Evolutionary conservation across 2,113 vertebrate species (phyloP).

Genomic region (Tetraodon nigroviridis): DNA sequence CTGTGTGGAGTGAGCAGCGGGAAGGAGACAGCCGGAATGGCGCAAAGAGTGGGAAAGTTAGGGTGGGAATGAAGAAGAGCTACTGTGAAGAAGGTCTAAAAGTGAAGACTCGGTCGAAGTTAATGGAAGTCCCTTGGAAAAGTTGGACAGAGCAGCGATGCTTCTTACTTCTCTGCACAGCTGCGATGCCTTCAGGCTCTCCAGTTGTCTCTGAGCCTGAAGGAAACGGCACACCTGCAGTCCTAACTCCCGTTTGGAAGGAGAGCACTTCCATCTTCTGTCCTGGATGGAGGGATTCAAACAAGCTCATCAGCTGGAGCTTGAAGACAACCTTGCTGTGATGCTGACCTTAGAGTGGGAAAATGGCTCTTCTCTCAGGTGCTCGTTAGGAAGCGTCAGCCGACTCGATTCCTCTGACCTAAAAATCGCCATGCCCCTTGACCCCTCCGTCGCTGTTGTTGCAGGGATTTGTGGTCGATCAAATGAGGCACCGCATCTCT

Average conservation of each 20-base stretch:
- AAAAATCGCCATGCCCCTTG: neutral
- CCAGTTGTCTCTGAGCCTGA: conserved; percentile 1
- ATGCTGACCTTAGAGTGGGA: neutral
- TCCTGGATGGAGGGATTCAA: conserved; percentile 4
- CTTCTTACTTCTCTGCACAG: conserved; percentile 19
- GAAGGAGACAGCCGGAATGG: neutral
- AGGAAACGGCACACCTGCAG: neutral
- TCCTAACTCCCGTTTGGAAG: neutral
- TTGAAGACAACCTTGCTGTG: neutral
- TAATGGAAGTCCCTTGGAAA: conserved; percentile 33
- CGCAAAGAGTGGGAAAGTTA: neutral
- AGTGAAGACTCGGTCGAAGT: conserved; percentile 10
- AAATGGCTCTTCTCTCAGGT: neutral
- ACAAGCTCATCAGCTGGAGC: conserved; percentile 22
- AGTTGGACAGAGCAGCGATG: conserved; percentile 10
- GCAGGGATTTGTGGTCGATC: conserved; percentile 16
- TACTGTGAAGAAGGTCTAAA: conserved; percentile 6
- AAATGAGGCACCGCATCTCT: neutral
- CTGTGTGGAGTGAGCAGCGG: neutral
- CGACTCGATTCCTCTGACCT: conserved; percentile 32
- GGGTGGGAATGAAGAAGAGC: conserved; percentile 16
- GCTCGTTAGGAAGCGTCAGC: conserved; percentile 7
- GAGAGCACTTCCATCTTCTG: conserved; percentile 1
- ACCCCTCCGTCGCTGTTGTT: conserved; percentile 12
- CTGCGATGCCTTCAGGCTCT: conserved; percentile 14